Evolutionary conservation across 2,797 vertebrate species (phyloP), one percentile per base, ranked within the genome.

Genomic region (Enteromius thamalakanensis): DNA sequence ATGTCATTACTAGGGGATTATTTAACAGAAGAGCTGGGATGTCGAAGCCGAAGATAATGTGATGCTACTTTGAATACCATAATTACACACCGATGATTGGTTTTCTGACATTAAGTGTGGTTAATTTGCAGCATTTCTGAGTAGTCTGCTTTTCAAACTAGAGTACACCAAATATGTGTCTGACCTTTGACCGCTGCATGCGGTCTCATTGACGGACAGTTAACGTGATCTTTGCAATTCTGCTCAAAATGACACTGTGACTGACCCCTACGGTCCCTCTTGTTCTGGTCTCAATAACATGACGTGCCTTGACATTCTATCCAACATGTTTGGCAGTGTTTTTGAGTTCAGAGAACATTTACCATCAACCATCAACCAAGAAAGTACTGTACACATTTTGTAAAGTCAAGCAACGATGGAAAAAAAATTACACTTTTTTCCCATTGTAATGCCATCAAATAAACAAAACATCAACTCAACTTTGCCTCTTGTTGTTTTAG

Each of bases 241-340:
- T 84, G 76, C 80, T 87, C 76, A 77, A 45, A 82, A 80, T 68
- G 72, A 86, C 87, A 87, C 85, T 85, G 82, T 83, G 84, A 76
- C 79, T 80, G 58, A 78, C 83, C 82, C 62, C 47, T 42, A 60
- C 19, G 75, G 84, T 86, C 81, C 71, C 85, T 47, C 67, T 74
- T 84, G 85, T 87, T 86, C 80, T 85, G 80, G 76, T 85, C 84
- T 86, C 82, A 80, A 78, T 79, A 89, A 89, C 82, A 86, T 83
- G 45, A 87, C 32, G 88, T 89, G 88, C 88, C 88, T 89, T 89
- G 86, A 87, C 86, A 78, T 86, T 80, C 76, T 80, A 58, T 67
- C 53, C 71, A 76, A 68, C 79, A 42, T 81, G 76, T 84, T 80
- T 82, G 84, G 84, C 86, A 68, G 83, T 76, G 78, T 72, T 85